Percentiles rank a stretch among this genome's conserved stretches.
Evolutionary conservation across 2,888 invertebrate species (phyloP).

Genomic region (Eremobia ochroleuca): DNA sequence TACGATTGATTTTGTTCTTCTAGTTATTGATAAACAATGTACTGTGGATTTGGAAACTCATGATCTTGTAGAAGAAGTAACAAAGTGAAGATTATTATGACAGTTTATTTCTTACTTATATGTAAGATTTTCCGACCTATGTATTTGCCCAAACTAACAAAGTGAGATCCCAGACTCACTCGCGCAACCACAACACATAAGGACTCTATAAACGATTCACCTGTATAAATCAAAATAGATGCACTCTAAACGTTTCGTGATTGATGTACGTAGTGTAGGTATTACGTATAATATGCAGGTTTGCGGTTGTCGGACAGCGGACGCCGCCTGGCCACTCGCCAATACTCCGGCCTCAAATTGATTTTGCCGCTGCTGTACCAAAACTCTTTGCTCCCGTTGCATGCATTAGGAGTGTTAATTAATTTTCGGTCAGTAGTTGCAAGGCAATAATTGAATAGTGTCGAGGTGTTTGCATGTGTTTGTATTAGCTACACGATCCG

Average conservation of each 20-base stretch:
- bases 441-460: slow-evolving; percentile 47
- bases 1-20: background rate
- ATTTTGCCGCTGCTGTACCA: slow-evolving; percentile 83
- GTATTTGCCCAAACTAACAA: slow-evolving; percentile 31
- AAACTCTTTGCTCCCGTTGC: slow-evolving; percentile 83
- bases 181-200: slow-evolving; percentile 63
- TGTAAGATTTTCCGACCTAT: background rate
- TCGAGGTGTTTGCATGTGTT: slow-evolving; percentile 42
- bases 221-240: slow-evolving; percentile 71
- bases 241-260: slow-evolving; percentile 72
- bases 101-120: background rate
- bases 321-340: slow-evolving; percentile 81
- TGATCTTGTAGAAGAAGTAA: background rate
- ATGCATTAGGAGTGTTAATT: slow-evolving; percentile 83
- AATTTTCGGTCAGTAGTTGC: slow-evolving; percentile 72
- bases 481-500: background rate
- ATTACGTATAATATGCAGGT: slow-evolving; percentile 78
- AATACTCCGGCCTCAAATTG: slow-evolving; percentile 87
- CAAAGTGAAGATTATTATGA: background rate
- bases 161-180: slow-evolving; percentile 39
- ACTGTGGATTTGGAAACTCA: background rate
- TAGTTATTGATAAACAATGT: too few species aligned
- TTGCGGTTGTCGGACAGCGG: slow-evolving; percentile 77
- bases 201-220: slow-evolving; percentile 66
- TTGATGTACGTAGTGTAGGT: slow-evolving; percentile 71